A percentile compares a stretch with the other conserved stretches of the same genome.
Evolutionary conservation across 1,140 invertebrate species (phyloP).

Genomic region (Cheumatopsyche charites): DNA sequence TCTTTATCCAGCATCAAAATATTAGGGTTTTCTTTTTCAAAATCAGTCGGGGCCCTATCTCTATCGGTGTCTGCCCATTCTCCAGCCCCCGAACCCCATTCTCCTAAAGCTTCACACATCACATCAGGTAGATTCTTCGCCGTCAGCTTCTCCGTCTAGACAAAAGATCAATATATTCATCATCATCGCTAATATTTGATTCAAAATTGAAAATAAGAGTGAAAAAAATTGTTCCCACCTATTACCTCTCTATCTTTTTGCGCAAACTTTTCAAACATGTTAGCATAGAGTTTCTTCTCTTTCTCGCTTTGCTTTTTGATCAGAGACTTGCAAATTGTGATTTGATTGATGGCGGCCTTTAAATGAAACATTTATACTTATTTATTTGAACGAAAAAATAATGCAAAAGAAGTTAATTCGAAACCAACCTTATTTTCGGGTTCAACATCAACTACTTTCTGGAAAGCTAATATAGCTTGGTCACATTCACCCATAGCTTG

Average conservation of each 20-base stretch:
- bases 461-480: constrained; percentile 80
- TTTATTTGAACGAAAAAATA: constrained; percentile 1
- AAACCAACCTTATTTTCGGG: constrained; percentile 60
- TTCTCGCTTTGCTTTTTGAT: constrained; percentile 77
- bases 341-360: constrained; percentile 79
- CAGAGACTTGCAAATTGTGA: constrained; percentile 73
- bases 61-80: constrained; percentile 75
- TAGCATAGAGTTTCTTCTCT: constrained; percentile 90
- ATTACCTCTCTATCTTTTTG: constrained; percentile 78
- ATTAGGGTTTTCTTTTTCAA: constrained; percentile 80
- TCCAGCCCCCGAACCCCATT: constrained; percentile 60
- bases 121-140: constrained; percentile 72
- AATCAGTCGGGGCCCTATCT: constrained; percentile 72
- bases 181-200: neutral
- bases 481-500: constrained; percentile 79
- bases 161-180: constrained; percentile 9
- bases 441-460: constrained; percentile 73
- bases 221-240: constrained; percentile 50
- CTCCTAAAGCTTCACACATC: constrained; percentile 67
- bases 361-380: constrained; percentile 9
- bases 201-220: constrained; percentile 38
- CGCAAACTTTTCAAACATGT: constrained; percentile 94
- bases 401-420: neutral
- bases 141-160: constrained; percentile 61
- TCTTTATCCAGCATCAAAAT: constrained; percentile 76